Percentiles rank a stretch among this genome's conserved stretches.
These are phyloP conservation scores for Myotis lucifugus DNA, from an alignment of 2,113 vertebrate genomes.

Conservation along the genomic window DNA sequence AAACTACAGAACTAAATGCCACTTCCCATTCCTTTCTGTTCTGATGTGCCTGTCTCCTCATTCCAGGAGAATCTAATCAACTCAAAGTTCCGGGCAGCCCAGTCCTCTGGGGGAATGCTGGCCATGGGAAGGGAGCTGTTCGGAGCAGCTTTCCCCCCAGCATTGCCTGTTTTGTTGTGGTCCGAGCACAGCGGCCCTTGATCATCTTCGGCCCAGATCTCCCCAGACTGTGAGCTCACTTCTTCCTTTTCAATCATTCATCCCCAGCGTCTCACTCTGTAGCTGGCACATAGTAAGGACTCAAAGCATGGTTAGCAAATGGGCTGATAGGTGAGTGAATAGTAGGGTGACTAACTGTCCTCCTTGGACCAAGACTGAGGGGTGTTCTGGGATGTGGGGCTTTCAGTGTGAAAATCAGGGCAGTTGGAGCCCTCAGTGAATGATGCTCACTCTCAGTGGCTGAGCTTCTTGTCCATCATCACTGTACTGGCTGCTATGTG, in stretches of 20 bases:
- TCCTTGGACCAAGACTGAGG: neutral
- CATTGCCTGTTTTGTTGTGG: neutral
- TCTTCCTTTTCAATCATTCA: neutral
- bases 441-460: neutral
- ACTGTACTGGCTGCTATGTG: neutral
- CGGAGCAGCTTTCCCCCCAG: neutral
- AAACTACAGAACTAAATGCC: neutral
- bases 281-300: neutral
- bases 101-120: neutral
- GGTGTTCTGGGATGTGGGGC: neutral
- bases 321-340: neutral
- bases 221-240: neutral
- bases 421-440: neutral
- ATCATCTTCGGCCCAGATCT: neutral
- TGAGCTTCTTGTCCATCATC: neutral
- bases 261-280: neutral
- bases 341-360: neutral
- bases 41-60: slow-evolving; percentile 16
- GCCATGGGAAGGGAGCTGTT: neutral
- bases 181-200: neutral
- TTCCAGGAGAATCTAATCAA: neutral
- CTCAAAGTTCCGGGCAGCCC: neutral
- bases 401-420: neutral
- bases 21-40: slow-evolving; percentile 39
- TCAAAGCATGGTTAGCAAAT: neutral